Conservation (phyloP, 2,113 vertebrate genomes). For the Geococcyx californianus region DNA sequence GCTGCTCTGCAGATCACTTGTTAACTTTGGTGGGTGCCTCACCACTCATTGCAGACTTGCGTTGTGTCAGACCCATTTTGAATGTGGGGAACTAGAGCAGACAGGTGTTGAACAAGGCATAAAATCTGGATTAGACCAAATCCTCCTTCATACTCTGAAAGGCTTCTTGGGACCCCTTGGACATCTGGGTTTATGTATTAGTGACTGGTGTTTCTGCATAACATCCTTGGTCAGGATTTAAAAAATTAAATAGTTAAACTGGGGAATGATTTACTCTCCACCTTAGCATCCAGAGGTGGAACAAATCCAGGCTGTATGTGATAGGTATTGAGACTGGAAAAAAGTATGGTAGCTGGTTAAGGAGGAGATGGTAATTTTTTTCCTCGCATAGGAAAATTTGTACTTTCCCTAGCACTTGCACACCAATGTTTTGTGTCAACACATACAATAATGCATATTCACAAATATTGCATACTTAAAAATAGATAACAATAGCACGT, state of each 20-base stretch:
- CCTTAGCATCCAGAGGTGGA: neutral
- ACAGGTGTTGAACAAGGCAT: neutral
- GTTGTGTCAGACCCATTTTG: neutral
- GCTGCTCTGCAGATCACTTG: neutral
- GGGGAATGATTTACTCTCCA: neutral
- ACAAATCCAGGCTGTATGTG: neutral
- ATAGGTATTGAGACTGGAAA: neutral
- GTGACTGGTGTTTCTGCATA: neutral
- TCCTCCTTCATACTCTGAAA: neutral
- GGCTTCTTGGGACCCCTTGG: neutral
- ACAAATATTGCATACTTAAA: neutral
- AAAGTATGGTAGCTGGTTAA: neutral
- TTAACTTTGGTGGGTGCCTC: neutral
- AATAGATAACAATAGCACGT: neutral
- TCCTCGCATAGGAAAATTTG: neutral
- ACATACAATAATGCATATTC: neutral
- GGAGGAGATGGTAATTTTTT: neutral
- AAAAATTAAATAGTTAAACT: neutral
- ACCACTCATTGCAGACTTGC: neutral
- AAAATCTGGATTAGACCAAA: neutral
- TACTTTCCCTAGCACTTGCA: neutral
- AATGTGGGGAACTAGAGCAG: neutral
- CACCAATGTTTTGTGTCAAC: neutral
- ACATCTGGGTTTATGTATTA: neutral
- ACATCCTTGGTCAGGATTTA: neutral